phyloP scores from a whole-genome alignment of 2,888 invertebrate genomes.

The Nomada fucata region DNA sequence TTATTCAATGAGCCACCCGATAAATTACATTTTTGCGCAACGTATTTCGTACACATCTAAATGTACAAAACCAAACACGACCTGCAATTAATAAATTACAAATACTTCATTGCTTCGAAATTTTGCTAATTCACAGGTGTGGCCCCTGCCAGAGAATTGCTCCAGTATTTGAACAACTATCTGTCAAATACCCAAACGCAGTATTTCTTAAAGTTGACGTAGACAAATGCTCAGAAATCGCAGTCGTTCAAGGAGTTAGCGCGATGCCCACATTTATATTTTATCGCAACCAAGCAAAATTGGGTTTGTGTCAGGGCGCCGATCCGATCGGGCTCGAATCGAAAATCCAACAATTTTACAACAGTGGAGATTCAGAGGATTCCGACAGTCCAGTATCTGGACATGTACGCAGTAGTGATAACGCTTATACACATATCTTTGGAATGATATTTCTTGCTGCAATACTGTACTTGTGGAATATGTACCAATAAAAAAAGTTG shows the following conservation, averaged over 20 bases:
- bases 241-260: conserved; percentile 93
- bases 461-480: conserved; percentile 79
- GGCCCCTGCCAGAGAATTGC: conserved; percentile 98
- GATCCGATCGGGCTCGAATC: conserved; percentile 92
- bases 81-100: too few species aligned
- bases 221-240: conserved; percentile 95
- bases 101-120: neutral
- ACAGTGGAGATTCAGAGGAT: conserved; percentile 87
- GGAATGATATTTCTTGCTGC: conserved; percentile 78
- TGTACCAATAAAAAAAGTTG: conserved; percentile 67
- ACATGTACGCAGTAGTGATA: conserved; percentile 88
- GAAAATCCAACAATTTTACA: conserved; percentile 95
- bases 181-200: conserved; percentile 94
- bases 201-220: conserved; percentile 98
- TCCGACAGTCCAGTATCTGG: conserved; percentile 90
- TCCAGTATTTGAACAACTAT: conserved; percentile 95
- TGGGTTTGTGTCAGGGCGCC: conserved; percentile 95
- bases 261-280: conserved; percentile 99
- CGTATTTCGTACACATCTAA: too few species aligned
- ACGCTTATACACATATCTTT: conserved; percentile 78
- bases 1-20: too few species aligned
- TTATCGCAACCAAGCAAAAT: conserved; percentile 94
- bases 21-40: too few species aligned
- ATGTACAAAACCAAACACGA: too few species aligned
- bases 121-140: conserved; percentile 88